Base-by-base conservation (phyloP, 2,888 invertebrate species). In the Dione vanillae region DNA sequence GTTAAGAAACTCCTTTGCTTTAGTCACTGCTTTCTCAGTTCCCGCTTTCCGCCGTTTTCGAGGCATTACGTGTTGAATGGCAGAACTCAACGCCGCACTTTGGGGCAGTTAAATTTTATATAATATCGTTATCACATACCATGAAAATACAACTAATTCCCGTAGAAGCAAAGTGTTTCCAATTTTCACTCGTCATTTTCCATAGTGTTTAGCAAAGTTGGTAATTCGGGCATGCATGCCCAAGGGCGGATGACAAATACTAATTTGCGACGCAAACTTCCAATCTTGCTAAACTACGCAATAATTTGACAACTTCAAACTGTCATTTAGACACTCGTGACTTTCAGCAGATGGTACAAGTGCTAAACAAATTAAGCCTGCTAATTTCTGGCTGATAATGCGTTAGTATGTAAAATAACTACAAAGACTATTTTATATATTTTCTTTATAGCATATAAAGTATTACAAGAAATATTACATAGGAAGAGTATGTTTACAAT, bases 271-370 rank as follows among this genome's bases (percentile, higher is more conserved):
- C 68, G 65, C 47, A 79, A 80, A 81, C 78, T 80, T 80, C 78
- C 81, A 80, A 83, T 83, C 80, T 82, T 81, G 76, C 76, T 79
- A 83, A 83, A 80, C 83, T 84, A 82, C 79, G 83, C 85, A 90
- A 84, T 90, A 90, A 90, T 91, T 89, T 87, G 88, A 87, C 86
- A 88, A 90, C 85, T 90, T 91, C 85, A 89, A 91, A 90, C 84
- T 90, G 85, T 89, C 87, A 86, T 90, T 90, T 86, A 85, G 83
- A 81, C 78, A 82, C 82, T 82, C 77, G 83, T 85, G 84, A 88
- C 84, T 83, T 78, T 83, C 79, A 87, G 83, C 91, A 90, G 88
- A 89, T 90, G 90, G 83, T 82, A 78, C 83, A 84, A 82, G 85
- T 87, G 88, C 84, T 86, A 87, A 88, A 89, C 88, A 89, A 79